phyloP scores from a whole-genome alignment of 2,113 vertebrate species.

The Hemicordylus capensis region DNA sequence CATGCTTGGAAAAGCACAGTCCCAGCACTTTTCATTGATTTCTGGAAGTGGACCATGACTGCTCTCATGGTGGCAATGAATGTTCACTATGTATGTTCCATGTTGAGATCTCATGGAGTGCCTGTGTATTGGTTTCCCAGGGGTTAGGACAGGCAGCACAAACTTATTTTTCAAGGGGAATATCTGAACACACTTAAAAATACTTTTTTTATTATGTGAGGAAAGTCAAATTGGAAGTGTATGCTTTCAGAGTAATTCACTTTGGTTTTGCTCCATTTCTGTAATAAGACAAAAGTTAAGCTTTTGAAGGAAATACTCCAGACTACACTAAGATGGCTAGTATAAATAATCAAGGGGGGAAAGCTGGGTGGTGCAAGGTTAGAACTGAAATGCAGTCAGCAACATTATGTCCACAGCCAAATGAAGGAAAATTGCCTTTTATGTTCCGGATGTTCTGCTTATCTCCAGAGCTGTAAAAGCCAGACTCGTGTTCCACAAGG shows the following conservation, averaged over 20 bases:
- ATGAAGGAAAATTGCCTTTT: neutral
- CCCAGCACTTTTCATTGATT: too few relatives aligned
- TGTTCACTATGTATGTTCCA: neutral
- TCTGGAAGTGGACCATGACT: too few relatives aligned
- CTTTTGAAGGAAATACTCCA: neutral
- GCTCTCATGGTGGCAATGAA: neutral
- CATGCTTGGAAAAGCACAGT: too few relatives aligned
- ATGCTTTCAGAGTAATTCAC: neutral
- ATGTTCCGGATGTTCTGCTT: neutral
- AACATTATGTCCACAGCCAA: neutral
- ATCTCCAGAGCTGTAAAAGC: neutral
- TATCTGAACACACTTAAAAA: neutral
- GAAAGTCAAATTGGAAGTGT: neutral
- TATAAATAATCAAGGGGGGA: neutral
- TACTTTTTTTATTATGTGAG: neutral
- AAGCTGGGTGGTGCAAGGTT: neutral
- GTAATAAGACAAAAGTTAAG: neutral
- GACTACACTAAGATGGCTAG: neutral
- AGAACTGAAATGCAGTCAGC: neutral
- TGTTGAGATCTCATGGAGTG: neutral
- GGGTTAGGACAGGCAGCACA: too few relatives aligned
- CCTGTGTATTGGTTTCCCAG: neutral
- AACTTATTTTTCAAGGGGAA: neutral
- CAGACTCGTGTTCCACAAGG: neutral
- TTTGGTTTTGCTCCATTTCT: neutral